Evolutionary conservation across 2,113 vertebrate genomes (phyloP).

Genomic region (Spea bombifrons): DNA sequence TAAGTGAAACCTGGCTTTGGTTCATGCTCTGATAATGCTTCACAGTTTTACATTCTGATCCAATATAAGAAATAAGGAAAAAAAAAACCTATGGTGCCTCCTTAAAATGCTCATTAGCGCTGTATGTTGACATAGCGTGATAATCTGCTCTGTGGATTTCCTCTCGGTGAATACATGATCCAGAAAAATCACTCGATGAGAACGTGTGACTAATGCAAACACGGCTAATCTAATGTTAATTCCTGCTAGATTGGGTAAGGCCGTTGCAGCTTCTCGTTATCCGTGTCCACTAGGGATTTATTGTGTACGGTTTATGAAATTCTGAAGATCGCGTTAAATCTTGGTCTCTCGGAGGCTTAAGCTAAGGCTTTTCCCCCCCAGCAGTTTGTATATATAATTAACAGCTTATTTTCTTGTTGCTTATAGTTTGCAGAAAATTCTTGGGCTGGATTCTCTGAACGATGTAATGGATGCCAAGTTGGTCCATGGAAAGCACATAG

Average conservation of each 20-base stretch:
- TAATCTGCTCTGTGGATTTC: no score
- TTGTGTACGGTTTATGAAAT: neutral
- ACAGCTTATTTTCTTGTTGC: slow-evolving; percentile 30
- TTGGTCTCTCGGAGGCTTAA: neutral
- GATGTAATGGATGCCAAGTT: slow-evolving; percentile 72
- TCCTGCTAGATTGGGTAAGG: neutral
- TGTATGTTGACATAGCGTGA: no score
- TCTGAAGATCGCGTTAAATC: neutral
- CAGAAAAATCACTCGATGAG: no score
- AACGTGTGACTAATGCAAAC: neutral
- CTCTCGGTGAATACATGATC: no score
- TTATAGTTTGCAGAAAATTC: slow-evolving; percentile 73
- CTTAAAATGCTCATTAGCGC: no score
- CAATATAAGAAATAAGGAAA: no score
- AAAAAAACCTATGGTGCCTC: no score
- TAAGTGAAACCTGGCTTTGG: no score
- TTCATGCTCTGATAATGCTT: no score
- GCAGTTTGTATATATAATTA: neutral
- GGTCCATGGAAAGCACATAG: slow-evolving; percentile 73
- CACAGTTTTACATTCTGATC: no score
- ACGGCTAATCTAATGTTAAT: neutral
- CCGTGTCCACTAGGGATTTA: neutral
- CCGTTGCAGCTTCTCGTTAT: neutral
- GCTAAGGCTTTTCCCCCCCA: neutral
- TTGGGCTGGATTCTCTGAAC: slow-evolving; percentile 76